phyloP scores from a whole-genome alignment of 2,113 vertebrate genomes.

The Columbina picui region DNA sequence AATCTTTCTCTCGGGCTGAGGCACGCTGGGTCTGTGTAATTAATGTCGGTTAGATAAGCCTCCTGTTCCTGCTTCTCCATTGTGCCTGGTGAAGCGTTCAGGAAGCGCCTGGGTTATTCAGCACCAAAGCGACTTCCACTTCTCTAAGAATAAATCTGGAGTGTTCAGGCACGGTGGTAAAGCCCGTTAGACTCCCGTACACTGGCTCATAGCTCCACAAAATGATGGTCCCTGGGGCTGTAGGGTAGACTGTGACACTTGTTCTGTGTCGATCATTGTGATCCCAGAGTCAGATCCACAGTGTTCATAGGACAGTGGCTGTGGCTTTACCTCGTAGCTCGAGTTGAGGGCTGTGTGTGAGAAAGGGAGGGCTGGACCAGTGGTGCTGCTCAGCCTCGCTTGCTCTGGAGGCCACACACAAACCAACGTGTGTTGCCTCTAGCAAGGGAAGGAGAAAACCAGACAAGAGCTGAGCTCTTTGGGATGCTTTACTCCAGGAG shows the following conservation, averaged over 20 bases:
- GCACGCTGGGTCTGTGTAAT: neutral
- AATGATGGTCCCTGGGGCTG: neutral
- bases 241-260: neutral
- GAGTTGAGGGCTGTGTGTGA: neutral
- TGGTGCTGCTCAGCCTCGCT: neutral
- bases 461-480: neutral
- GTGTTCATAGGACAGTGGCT: neutral
- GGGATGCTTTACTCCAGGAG: neutral
- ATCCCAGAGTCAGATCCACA: neutral
- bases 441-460: neutral
- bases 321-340: neutral
- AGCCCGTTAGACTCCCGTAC: neutral
- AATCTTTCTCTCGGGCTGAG: neutral
- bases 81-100: neutral
- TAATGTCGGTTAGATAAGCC: neutral
- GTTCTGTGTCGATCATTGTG: neutral
- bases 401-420: neutral
- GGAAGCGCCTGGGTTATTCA: neutral
- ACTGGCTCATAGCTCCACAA: neutral
- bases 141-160: neutral
- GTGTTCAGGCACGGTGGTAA: neutral
- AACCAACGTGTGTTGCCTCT: neutral
- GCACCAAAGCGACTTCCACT: neutral
- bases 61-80: neutral
- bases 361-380: neutral